phyloP scores from a whole-genome alignment of 2,888 invertebrate species.

The Pomacea canaliculata region DNA sequence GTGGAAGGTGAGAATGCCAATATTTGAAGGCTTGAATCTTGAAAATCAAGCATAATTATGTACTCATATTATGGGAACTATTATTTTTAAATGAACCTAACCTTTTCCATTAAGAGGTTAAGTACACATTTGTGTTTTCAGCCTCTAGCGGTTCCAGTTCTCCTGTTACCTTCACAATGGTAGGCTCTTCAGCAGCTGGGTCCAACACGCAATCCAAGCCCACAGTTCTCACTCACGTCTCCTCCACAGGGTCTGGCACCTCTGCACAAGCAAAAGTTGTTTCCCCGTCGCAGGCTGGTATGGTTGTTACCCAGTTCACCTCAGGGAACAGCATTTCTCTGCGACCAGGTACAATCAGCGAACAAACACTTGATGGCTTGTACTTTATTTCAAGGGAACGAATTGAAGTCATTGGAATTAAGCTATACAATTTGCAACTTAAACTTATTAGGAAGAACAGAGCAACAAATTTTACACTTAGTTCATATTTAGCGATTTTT shows the following conservation, averaged over 20 bases:
- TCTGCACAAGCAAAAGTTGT: slow-evolving; percentile 48
- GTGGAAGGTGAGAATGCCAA: too few relatives aligned
- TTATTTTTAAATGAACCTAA: too few relatives aligned
- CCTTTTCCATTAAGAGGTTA: too few relatives aligned
- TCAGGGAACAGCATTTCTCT: slow-evolving; percentile 51
- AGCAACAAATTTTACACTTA: too few relatives aligned
- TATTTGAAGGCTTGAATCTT: too few relatives aligned
- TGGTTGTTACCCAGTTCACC: slow-evolving; percentile 59
- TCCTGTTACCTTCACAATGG: slow-evolving; percentile 20
- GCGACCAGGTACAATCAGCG: slow-evolving; percentile 40
- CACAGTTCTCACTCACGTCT: slow-evolving; percentile 14
- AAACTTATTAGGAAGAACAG: too few relatives aligned
- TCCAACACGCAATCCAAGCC: slow-evolving; percentile 24
- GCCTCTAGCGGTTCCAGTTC: slow-evolving; percentile 14
- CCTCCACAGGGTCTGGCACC: slow-evolving; percentile 16
- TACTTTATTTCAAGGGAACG: too few relatives aligned
- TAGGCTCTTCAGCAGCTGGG: slow-evolving; percentile 15
- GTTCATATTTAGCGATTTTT: too few relatives aligned
- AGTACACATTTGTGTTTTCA: neutral
- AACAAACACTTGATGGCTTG: too few relatives aligned
- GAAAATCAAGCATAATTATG: too few relatives aligned
- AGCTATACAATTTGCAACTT: neutral
- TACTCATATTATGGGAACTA: too few relatives aligned
- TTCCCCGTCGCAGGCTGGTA: slow-evolving; percentile 48
- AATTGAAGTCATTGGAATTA: too few relatives aligned